These are phyloP conservation scores for Oreochromis niloticus DNA, from an alignment of 2,113 vertebrate genomes.

Conservation along the genomic window DNA sequence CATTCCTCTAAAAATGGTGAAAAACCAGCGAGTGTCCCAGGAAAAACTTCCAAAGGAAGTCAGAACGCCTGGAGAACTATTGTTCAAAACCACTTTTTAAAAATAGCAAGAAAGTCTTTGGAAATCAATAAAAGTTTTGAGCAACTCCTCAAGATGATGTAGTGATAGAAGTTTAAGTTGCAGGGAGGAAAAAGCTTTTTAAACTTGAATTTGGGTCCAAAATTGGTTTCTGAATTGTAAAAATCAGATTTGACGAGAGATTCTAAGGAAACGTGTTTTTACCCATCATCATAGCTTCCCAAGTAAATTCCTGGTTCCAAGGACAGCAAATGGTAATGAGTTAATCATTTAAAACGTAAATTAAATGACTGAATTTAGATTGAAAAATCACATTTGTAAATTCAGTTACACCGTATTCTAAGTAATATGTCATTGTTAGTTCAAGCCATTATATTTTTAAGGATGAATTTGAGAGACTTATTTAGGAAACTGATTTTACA, in stretches of 20 bases:
- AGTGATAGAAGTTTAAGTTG: neutral
- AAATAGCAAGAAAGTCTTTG: neutral
- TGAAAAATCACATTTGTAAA: fast-evolving
- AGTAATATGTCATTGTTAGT: fast-evolving
- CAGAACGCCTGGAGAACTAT: neutral
- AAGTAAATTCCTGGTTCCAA: neutral
- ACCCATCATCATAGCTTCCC: neutral
- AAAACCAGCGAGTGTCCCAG: neutral
- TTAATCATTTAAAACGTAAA: neutral
- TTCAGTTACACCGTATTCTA: neutral
- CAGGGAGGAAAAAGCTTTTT: fast-evolving
- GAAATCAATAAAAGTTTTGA: neutral
- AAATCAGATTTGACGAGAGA: neutral
- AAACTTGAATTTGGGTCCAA: neutral
- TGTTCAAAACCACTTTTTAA: neutral
- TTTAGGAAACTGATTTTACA: neutral
- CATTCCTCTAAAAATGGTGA: neutral
- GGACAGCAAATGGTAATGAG: neutral
- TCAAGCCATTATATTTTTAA: fast-evolving
- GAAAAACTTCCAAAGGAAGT: neutral
- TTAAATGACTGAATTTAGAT: neutral
- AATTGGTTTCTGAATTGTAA: neutral
- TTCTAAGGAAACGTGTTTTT: fast-evolving
- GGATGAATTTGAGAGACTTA: neutral
- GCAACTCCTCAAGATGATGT: neutral